Evolutionary conservation across 64 coral and sea anemone species (phyloP).

Genomic region (Montipora efflorescens): DNA sequence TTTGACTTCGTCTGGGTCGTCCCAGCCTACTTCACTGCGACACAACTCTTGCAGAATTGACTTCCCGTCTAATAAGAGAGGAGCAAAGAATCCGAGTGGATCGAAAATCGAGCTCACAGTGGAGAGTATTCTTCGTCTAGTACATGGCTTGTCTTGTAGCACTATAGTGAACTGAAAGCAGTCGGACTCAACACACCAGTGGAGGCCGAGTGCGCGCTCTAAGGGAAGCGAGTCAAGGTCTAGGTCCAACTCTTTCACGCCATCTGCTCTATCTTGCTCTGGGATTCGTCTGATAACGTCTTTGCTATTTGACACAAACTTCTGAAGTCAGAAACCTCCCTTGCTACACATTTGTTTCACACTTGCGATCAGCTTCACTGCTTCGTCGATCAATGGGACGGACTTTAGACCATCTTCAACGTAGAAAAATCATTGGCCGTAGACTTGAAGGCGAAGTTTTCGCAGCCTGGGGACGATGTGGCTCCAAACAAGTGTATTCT

Average conservation of each 20-base stretch:
- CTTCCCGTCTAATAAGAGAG: background rate
- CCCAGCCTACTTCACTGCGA: background rate
- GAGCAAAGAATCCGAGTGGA: background rate
- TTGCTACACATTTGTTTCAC: constrained; percentile 15
- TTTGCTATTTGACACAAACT: constrained; percentile 36
- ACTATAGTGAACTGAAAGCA: background rate
- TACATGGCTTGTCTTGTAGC: constrained; percentile 9
- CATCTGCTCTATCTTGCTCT: background rate
- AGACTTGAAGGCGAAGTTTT: constrained; percentile 29
- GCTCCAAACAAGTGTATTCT: constrained; percentile 52
- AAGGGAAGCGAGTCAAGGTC: no score
- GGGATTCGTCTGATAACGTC: background rate
- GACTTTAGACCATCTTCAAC: constrained; percentile 49
- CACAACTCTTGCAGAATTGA: background rate
- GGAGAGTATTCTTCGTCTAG: background rate
- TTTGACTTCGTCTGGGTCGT: background rate
- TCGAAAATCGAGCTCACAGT: background rate
- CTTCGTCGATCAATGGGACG: background rate
- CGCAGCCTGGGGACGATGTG: constrained; percentile 58
- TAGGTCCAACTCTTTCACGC: no score
- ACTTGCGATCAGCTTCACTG: background rate
- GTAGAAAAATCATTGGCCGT: constrained; percentile 54
- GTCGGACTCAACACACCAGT: background rate
- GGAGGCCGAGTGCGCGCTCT: background rate
- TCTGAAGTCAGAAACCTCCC: constrained; percentile 34